Conservation (phyloP, 2,113 vertebrate species). For the Psophia crepitans region DNA sequence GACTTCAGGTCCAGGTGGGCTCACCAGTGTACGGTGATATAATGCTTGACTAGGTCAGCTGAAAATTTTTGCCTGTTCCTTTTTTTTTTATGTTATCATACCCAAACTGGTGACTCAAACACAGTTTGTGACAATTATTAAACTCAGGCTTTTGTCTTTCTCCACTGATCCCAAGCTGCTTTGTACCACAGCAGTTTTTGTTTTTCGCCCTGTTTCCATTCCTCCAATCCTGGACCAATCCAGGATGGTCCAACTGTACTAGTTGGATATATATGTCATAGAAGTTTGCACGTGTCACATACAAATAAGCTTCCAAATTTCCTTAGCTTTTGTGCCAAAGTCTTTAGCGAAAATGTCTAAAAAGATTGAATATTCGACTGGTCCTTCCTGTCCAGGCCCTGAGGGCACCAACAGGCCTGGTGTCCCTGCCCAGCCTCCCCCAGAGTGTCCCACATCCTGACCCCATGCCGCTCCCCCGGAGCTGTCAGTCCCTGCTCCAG, state of each 20-base stretch:
- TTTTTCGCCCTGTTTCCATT: background rate
- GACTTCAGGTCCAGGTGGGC: background rate
- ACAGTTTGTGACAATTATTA: background rate
- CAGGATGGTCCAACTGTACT: background rate
- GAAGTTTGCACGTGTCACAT: background rate
- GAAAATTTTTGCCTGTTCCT: background rate
- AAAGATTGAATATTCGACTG: fast-evolving
- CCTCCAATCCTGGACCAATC: background rate
- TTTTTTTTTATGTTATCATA: background rate
- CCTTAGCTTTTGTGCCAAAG: background rate
- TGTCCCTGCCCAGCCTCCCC: background rate
- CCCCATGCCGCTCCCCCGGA: background rate
- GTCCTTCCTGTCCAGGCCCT: background rate
- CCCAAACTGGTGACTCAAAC: background rate
- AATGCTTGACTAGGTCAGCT: background rate
- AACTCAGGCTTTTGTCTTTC: background rate
- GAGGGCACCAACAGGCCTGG: background rate
- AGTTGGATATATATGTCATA: no score
- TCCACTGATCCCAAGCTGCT: background rate
- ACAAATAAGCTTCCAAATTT: background rate
- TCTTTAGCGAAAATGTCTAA: background rate
- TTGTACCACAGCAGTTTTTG: background rate
- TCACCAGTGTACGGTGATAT: background rate
- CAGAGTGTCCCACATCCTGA: no score
- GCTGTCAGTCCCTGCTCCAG: background rate